phyloP scores from a whole-genome alignment of 35 echinoderm and acorn worm genomes.

The Holothuria glaberrima region DNA sequence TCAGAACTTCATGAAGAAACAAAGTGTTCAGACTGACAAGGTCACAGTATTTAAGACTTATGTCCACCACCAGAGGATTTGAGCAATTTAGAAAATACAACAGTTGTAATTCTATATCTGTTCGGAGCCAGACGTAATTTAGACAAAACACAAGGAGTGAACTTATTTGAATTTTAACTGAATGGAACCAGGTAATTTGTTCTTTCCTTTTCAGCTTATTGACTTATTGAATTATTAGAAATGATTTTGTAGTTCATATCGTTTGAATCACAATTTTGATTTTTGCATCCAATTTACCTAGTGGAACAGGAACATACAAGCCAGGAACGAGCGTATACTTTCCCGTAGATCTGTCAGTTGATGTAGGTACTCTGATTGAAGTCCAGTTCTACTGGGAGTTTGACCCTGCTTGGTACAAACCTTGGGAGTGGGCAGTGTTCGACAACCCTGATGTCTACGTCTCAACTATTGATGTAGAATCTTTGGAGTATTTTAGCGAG shows the following conservation, averaged over 20 bases:
- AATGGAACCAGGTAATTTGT: not conserved
- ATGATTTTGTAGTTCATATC: not conserved
- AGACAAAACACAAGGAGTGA: no score
- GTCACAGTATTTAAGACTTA: no score
- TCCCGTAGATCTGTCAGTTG: not conserved
- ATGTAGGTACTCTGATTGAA: constrained; percentile 60
- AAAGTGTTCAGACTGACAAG: no score
- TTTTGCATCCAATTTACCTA: not conserved
- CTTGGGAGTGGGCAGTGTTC: constrained; percentile 85
- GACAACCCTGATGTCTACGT: constrained; percentile 80
- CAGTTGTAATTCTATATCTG: no score
- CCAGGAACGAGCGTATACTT: constrained; percentile 46
- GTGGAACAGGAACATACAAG: constrained; percentile 31
- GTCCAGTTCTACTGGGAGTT: constrained; percentile 84
- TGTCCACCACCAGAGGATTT: no score
- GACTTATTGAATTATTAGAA: no score
- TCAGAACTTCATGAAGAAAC: no score
- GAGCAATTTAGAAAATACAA: no score
- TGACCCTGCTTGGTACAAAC: constrained; percentile 82
- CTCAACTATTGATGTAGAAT: constrained; percentile 62
- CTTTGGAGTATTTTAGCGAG: not conserved
- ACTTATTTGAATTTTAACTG: not conserved
- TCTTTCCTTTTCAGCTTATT: not conserved
- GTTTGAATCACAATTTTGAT: not conserved
- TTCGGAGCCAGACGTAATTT: no score